A percentile compares a stretch with the other conserved stretches of the same genome.
These are phyloP conservation scores for Cataglyphis cursor DNA, from an alignment of 2,888 invertebrate species.

Conservation along the genomic window DNA sequence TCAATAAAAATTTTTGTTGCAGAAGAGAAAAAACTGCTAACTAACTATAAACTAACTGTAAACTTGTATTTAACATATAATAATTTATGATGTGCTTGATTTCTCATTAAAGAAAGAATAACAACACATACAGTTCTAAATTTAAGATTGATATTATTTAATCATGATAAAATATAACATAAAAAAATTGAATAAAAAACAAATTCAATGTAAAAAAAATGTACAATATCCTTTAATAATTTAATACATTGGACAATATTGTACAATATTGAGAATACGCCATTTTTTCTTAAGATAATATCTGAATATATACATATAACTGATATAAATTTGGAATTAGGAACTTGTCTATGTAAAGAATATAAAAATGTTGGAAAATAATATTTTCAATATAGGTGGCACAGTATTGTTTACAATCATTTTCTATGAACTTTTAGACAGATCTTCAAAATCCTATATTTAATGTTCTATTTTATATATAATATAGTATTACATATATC, in stretches of 20 bases:
- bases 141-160: constrained; percentile 40
- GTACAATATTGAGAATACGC: constrained; percentile 31
- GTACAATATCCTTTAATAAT: constrained; percentile 41
- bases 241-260: constrained; percentile 39
- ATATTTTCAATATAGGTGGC: constrained; percentile 43
- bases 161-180: constrained; percentile 54
- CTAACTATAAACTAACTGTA: no score
- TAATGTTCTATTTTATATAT: constrained; percentile 39
- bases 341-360: constrained; percentile 62
- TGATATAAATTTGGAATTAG: constrained; percentile 65
- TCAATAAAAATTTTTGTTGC: constrained; percentile 29
- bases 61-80: constrained; percentile 9
- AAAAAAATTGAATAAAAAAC: constrained; percentile 52
- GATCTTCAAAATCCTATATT: background rate
- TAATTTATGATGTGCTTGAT: constrained; percentile 18
- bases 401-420: constrained; percentile 61
- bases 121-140: background rate
- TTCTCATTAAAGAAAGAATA: constrained; percentile 20
- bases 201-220: constrained; percentile 38
- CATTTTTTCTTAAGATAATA: constrained; percentile 29
- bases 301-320: constrained; percentile 45
- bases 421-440: constrained; percentile 35
- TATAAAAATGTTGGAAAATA: constrained; percentile 56
- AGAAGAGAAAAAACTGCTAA: constrained; percentile 5
- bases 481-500: background rate